A percentile compares a stretch with the other conserved stretches of the same genome.
phyloP scores from a whole-genome alignment of 1,140 invertebrate genomes.

The Pseudoatta argentina region DNA sequence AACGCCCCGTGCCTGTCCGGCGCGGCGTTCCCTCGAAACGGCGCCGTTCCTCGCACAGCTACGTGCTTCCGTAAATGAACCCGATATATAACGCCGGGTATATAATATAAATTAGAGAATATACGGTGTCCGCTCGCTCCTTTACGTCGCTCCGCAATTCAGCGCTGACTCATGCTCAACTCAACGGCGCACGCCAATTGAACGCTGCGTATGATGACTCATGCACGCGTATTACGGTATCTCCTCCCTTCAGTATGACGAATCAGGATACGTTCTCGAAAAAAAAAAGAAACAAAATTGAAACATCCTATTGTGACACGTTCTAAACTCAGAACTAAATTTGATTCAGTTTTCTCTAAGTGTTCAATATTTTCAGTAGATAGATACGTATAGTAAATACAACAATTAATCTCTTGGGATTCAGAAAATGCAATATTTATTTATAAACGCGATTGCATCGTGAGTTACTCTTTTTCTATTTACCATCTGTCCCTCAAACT shows the following conservation, averaged over 20 bases:
- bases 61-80: slow-evolving; percentile 36
- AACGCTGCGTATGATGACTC: slow-evolving; percentile 31
- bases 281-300: slow-evolving; percentile 20
- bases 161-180: slow-evolving; percentile 26
- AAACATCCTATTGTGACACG: background rate
- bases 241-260: slow-evolving; percentile 5
- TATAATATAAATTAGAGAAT: slow-evolving; percentile 31
- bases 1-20: slow-evolving; percentile 35
- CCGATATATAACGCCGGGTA: slow-evolving; percentile 4
- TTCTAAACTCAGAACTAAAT: background rate
- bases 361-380: background rate
- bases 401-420: background rate
- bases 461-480: background rate
- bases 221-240: background rate
- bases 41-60: slow-evolving; percentile 31
- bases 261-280: background rate
- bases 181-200: background rate
- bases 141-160: slow-evolving; percentile 19
- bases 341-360: background rate
- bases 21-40: background rate
- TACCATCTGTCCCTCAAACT: background rate
- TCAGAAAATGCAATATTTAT: background rate
- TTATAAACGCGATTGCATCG: background rate
- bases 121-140: background rate
- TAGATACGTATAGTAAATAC: background rate